Evolutionary conservation across 2,113 vertebrate genomes (phyloP), one percentile per base, ranked within the genome.

Genomic region (Caracal caracal): DNA sequence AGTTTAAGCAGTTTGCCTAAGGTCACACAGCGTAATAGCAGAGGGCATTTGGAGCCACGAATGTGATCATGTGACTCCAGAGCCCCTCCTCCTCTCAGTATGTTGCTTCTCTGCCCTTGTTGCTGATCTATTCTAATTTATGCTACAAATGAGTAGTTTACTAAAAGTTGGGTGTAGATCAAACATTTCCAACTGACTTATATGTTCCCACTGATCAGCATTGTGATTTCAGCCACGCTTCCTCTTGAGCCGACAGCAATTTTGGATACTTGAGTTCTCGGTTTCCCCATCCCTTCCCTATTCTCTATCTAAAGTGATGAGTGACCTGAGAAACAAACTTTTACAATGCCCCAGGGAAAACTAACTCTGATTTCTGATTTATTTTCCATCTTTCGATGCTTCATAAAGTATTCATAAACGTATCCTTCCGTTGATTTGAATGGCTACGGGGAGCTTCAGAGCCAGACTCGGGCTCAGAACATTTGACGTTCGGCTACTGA

Each of bases 191-290:
- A 26, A n/a, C 20, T 13, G 28, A 82, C 35, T 26, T 78, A 19
- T 28, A 12, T 70, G 71, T 82, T 35, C 37, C 30, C 65, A 7
- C 28, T 6, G 43, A 26, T 68, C 63, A 11, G 66, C 80, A 26
- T 1, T 43, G 8, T 20, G 4, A 22, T 13, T n/a, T 80, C 49
- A 33, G 91, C 12, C 24, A 24, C 0, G 8, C 59, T 71, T 59
- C 40, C 0, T 68, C 70, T 24, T 68, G n/a, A 13, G 3, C 68
- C 6, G 3, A 16, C 2, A 1, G 26, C 0, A 20, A 17, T 10
- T 81, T 75, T 6, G 13, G 35, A 8, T 5, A 1, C 28, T 22
- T 40, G 75, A 35, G 20, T 10, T 71, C 79, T 51, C 56, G 49
- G 26, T 28, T 71, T 71, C 61, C 30, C 78, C 6, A 2, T 17